Evolutionary conservation across 2,113 vertebrate species (phyloP).

Genomic region (Prionailurus bengalensis): DNA sequence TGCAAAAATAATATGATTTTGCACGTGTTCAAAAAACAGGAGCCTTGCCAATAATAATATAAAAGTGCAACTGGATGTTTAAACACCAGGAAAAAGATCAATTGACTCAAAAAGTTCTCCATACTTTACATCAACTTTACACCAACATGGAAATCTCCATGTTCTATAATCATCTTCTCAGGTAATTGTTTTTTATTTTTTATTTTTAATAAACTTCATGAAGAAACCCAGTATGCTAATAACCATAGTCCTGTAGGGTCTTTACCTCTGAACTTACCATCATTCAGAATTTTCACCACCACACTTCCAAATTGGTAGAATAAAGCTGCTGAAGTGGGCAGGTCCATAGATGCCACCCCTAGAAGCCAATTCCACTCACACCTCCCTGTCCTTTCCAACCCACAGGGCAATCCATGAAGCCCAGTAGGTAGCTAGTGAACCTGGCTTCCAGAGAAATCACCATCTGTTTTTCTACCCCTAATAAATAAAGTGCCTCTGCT

Average conservation of each 20-base stretch:
- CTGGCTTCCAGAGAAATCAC: conserved; percentile 42
- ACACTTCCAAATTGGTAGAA: not conserved
- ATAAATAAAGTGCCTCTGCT: conserved; percentile 59
- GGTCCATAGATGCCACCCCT: not conserved
- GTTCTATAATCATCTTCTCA: not conserved
- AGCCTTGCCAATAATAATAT: conserved; percentile 33
- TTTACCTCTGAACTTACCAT: not conserved
- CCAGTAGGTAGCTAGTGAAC: not conserved
- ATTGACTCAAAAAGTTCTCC: not conserved
- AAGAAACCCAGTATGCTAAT: conserved; percentile 1
- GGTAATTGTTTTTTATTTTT: not conserved
- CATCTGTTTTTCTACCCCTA: conserved; percentile 60
- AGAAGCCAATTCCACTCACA: not conserved
- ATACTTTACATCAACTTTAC: not conserved
- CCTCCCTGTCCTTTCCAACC: not conserved
- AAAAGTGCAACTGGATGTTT: not conserved
- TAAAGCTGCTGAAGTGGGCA: not conserved
- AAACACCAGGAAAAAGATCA: conserved; percentile 22
- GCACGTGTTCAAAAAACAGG: conserved; percentile 52
- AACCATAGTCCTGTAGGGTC: not conserved
- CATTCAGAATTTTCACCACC: conserved; percentile 1
- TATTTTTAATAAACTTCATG: not conserved
- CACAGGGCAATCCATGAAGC: not conserved
- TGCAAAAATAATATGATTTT: not conserved
- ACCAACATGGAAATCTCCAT: not conserved